Conservation (phyloP, 2,888 invertebrate species). For the Loripinus fragilis region DNA sequence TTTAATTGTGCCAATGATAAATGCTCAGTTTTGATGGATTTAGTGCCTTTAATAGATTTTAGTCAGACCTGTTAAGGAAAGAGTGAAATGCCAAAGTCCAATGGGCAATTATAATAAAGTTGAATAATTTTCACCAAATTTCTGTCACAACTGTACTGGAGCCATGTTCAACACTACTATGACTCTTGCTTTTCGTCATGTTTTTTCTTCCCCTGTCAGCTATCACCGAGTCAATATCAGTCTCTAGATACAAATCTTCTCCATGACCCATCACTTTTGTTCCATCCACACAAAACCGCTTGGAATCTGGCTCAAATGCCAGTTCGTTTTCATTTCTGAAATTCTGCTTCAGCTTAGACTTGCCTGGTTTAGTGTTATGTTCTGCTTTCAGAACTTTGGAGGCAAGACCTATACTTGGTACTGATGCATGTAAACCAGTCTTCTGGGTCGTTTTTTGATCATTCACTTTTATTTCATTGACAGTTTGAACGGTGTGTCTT, state of each 20-base stretch:
- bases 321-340: background rate
- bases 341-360: background rate
- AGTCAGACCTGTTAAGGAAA: too few species aligned
- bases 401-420: conserved; percentile 42
- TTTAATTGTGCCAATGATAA: too few species aligned
- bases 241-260: conserved; percentile 51
- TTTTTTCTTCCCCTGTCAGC: conserved; percentile 30
- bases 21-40: too few species aligned
- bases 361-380: background rate
- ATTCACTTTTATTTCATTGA: conserved; percentile 30
- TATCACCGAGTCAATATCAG: conserved; percentile 47
- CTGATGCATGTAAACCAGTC: background rate
- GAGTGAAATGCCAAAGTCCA: too few species aligned
- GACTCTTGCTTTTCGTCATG: conserved; percentile 58
- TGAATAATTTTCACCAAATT: conserved; percentile 41
- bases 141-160: conserved; percentile 53
- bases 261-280: conserved; percentile 10
- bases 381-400: conserved; percentile 31
- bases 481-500: conserved; percentile 53
- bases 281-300: background rate
- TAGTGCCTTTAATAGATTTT: too few species aligned
- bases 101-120: too few species aligned
- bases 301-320: background rate
- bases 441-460: conserved; percentile 7
- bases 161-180: conserved; percentile 51